Evolutionary conservation across 1,140 invertebrate species (phyloP), one percentile per base, ranked within the genome.

Genomic region (Ceratina australensis): DNA sequence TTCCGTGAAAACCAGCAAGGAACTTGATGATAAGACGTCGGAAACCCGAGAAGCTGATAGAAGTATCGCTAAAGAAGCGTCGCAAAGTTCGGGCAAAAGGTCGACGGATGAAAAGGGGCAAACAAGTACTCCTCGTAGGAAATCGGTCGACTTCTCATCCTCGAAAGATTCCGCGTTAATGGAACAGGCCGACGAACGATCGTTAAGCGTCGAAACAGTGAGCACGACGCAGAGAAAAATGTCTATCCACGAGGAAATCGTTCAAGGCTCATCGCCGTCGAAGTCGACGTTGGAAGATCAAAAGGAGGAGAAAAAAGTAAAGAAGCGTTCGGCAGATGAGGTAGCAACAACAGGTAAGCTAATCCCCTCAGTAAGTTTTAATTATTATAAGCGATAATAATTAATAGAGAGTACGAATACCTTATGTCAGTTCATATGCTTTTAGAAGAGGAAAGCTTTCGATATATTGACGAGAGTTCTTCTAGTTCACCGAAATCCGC

Each of bases 121-220:
- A 18, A 18, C 68, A 16, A 87, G 86, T 47, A 91, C 92, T 28
- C 89, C 89, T 72, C 91, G 88, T 75, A 89, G 91, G 4, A 92
- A 90, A 71, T 85, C 89, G 26, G 87, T 88, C 0, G 81, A 80
- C 8, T 64, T 84, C 0, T 84, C 81, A 13, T 81, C 83, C 8
- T 78, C 82, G 0, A 79, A 69, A 59, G 56, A 76, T 13, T 83
- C 82, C 0, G 20, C 33, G 12, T n/a, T 74, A 15, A 71, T 63
- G 47, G 71, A 82, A 7, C 64, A 79, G n/a, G 57, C 12, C 0
- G 75, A 78, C 0, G 80, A 78, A 0, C 15, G 16, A 4, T 63
- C 65, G 22, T 50, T 71, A 5, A 78, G 47, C 18, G 18, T 24
- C 10, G 67, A 75, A 33, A 72, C 76, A 0, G 59, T 71, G 12